Evolutionary conservation across 2,113 vertebrate genomes (phyloP), one percentile per base, ranked within the genome.

Genomic region (Sphyrna mokarran): DNA sequence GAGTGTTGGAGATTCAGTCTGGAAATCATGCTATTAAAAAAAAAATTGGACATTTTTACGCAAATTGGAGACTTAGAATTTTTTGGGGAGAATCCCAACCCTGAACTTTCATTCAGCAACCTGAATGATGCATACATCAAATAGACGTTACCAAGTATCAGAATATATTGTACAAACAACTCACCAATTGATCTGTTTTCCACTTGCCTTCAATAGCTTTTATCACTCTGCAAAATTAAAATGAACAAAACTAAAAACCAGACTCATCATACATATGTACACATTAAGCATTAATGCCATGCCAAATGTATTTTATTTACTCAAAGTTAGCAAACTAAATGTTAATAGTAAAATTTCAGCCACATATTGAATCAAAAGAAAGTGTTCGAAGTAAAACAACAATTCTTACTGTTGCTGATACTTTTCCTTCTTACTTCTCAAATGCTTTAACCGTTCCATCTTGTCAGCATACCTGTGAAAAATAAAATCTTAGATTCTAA

Each of bases 181-280:
- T 98, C 97, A 99, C 99, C 98, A 98, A 98, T 96, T 99, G 97
- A 97, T 99, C 99, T 14, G 98, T 97, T 97, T 98, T 97, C 96
- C 98, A 97, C 96, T 98, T 99, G 96, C 97, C 97, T 97, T 98
- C 98, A 98, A 99, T 98, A 96, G 97, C 97, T 96, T 97, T 97
- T 96, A 99, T 96, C 78, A 99, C 98, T 96, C 99, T 99, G 94
- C 95, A 96, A 96, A 96, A 96, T 54, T 70, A 94, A 69, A 69
- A 69, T 69, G 37, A 70, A 70, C 63, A 29, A 16, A 70, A 94
- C 23, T 94, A 37, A 94, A 70, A 68, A 4, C 10, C 40, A 48
- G n/a, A 26, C n/a, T 94, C 4, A 48, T 61, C 54, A 61, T 33
- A 23, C 11, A 68, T 6, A 69, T 8, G 66, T 40, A 8, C n/a